Evolutionary conservation across 2,113 vertebrate species (phyloP), one percentile per base, ranked within the genome.

Genomic region (Phainopepla nitens): DNA sequence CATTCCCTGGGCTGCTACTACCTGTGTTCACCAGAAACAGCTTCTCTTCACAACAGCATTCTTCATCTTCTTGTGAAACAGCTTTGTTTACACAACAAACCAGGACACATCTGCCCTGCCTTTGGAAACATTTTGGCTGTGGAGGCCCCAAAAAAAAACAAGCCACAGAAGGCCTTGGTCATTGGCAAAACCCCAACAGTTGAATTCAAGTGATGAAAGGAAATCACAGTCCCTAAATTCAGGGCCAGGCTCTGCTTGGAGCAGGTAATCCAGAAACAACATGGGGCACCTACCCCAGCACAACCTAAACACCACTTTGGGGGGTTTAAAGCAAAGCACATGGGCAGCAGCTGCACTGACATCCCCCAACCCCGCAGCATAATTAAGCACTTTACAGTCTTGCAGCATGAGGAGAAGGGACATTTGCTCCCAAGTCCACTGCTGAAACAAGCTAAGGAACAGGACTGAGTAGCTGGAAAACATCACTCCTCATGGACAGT

Each of bases 331-430:
- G 60, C 27, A 53, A 62, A 77, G 42, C 68, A 44, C n/a, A 33
- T 22, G 23, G 58, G 15, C 22, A 70, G 33, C 64, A 78, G 25
- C 39, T 60, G 13, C 33, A 15, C 29, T 50, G 44, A 50, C 27
- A 33, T 23, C 20, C 24, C 31, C 28, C 42, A 22, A 21, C 2
- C 15, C 24, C 0, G 0, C 1, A 0, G 42, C 28, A 57, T 12
- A 47, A 61, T 15, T 33, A 35, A 70, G 70, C 4, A 45, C 9
- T 3, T 61, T 9, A 14, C 3, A 53, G 14, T 41, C 41, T 27
- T 73, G 27, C 36, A 29, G 27, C 3, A 1, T 2, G 10, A 73
- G 27, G 12, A 88, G 44, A 10, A 77, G 42, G 11, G 25, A 33
- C 5, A 42, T 41, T 44, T n/a, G 41, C 47, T 93, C 54, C 72